These are phyloP conservation scores for Megaceryle alcyon DNA, from an alignment of 2,797 vertebrate genomes.

Conservation along the genomic window DNA sequence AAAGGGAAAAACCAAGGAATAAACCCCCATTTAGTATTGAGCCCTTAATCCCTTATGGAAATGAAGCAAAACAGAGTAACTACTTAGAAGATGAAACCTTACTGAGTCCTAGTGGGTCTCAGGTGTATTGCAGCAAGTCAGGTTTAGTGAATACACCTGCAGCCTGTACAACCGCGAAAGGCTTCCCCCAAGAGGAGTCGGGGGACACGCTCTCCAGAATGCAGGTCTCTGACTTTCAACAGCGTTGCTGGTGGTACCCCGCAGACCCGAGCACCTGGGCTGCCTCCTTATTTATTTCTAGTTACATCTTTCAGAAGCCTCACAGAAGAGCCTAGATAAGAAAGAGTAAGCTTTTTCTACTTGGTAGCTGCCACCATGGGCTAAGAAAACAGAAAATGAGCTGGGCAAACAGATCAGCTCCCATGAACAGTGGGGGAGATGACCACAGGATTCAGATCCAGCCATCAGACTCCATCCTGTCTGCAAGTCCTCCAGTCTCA, in stretches of 20 bases:
- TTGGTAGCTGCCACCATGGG: neutral
- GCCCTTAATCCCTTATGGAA: neutral
- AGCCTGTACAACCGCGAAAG: neutral
- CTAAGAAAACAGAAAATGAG: neutral
- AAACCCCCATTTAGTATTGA: neutral
- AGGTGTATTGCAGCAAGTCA: neutral
- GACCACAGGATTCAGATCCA: neutral
- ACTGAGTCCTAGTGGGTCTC: neutral
- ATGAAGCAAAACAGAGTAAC: neutral
- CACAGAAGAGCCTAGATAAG: neutral
- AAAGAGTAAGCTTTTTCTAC: neutral
- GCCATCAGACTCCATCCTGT: neutral
- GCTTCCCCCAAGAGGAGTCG: neutral
- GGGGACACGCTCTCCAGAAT: neutral
- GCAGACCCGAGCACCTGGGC: neutral
- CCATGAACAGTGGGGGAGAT: neutral
- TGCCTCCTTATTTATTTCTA: neutral
- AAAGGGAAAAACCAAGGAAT: neutral
- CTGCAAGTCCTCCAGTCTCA: neutral
- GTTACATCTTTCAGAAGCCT: neutral
- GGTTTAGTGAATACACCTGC: neutral
- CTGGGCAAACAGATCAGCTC: neutral
- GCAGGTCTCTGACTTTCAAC: neutral
- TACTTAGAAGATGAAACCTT: neutral
- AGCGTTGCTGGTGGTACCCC: neutral